Percentiles rank a stretch among this genome's conserved stretches.
Conservation (phyloP, 2,113 vertebrate genomes). For the Ondatra zibethicus region DNA sequence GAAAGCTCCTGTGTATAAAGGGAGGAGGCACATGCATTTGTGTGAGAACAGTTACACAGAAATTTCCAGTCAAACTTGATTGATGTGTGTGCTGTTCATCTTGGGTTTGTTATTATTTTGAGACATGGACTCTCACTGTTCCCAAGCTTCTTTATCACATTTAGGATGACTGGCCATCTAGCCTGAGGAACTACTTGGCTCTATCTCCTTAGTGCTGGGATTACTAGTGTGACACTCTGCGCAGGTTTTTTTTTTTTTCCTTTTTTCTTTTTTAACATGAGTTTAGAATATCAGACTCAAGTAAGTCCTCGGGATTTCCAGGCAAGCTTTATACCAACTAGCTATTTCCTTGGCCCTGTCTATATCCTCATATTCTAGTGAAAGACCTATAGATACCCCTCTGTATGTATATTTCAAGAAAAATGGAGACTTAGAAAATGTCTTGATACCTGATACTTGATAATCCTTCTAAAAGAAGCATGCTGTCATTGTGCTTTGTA, state of each 20-base stretch:
- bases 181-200: not conserved
- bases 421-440: no score
- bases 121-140: not conserved
- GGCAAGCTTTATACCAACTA: not conserved
- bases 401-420: not conserved
- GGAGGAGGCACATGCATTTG: not conserved
- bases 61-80: not conserved
- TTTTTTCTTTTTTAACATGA: not conserved
- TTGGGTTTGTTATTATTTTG: not conserved
- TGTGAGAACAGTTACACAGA: not conserved
- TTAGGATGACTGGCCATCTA: no score
- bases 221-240: not conserved
- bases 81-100: not conserved
- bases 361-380: no score
- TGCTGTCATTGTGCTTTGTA: not conserved
- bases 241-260: not conserved
- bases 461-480: not conserved
- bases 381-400: not conserved
- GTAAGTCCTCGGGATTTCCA: not conserved
- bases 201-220: accelerated
- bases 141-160: not conserved
- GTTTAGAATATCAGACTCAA: no score
- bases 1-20: not conserved
- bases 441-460: not conserved
- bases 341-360: no score